These are phyloP conservation scores for Chunga burmeisteri DNA, from an alignment of 2,113 vertebrate species.

Conservation along the genomic window DNA sequence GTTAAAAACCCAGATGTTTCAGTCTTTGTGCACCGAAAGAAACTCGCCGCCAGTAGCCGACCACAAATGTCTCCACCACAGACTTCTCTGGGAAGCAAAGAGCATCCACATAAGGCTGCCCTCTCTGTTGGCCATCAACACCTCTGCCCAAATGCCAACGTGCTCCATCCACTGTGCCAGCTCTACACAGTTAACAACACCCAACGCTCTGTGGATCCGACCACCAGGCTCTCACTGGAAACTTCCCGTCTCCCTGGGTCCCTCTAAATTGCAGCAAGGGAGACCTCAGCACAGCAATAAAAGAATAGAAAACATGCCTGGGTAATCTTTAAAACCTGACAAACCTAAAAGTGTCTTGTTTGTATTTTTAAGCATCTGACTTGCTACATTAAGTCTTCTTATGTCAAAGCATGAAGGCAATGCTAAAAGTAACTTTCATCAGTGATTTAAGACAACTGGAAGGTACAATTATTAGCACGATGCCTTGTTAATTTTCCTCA, in stretches of 20 bases:
- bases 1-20: background rate
- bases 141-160: background rate
- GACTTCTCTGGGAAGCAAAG: background rate
- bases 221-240: background rate
- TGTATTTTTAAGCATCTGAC: background rate
- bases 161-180: background rate
- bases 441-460: background rate
- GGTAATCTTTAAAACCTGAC: background rate
- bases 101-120: background rate
- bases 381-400: background rate
- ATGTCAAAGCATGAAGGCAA: background rate
- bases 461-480: constrained; percentile 17
- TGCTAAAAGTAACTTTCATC: background rate
- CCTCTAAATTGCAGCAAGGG: background rate
- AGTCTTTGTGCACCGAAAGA: background rate
- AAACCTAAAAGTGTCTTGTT: background rate
- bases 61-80: background rate
- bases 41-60: background rate
- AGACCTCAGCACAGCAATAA: background rate
- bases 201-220: rapidly evolving
- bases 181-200: background rate
- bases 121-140: background rate
- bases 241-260: background rate
- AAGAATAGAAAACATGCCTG: background rate
- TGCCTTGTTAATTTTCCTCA: background rate